Evolutionary conservation across 1,140 invertebrate genomes (phyloP), one percentile per base, ranked within the genome.

Genomic region (Akabosia matsudoensis): DNA sequence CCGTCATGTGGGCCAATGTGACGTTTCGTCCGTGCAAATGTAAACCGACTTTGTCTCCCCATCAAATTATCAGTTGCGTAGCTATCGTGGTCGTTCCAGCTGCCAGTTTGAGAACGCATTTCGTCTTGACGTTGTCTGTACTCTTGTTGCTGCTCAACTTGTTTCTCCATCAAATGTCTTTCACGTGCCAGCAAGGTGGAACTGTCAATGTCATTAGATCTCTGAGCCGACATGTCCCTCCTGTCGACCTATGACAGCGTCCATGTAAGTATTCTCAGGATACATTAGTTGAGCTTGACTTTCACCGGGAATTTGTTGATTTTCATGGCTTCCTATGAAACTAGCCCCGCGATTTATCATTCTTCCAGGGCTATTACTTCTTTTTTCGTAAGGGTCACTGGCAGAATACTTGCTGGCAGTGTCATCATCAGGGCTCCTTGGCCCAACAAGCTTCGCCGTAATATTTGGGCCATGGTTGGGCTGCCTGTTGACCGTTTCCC

Each of bases 1-100:
- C 79, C 81, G 37, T 82, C 81, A 77, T 81, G 79, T 56, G 81
- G 78, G 13, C 79, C 81, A 74, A 82, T 76, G 70, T 81, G 79
- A 34, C 81, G 61, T 76, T 77, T 78, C 22, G 18, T 64, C 31
- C 61, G 28, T 10, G 61, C n/a, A 2, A 3, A 10, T 7, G 28
- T 7, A 7, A 14, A 7, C 13, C 54, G 54, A 22, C 54, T 22
- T 10, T 24, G 7, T 45, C 13, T 67, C 1, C n/a, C 26, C 13
- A 45, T 45, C 7, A 67, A 67, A 67, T 67, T 30, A n/a, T n/a
- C 61, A 14, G 28, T 67, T 67, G 24, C 31, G 26, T 30, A 16
- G 10, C 22, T 30, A 22, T 67, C 30, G 24, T 7, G 24, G 28
- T 30, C 2, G 61, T 67, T 7, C 37, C 37, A 30, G 61, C 10